These are phyloP conservation scores for Parnassius orleans DNA, from an alignment of 2,888 invertebrate species.

Conservation along the genomic window DNA sequence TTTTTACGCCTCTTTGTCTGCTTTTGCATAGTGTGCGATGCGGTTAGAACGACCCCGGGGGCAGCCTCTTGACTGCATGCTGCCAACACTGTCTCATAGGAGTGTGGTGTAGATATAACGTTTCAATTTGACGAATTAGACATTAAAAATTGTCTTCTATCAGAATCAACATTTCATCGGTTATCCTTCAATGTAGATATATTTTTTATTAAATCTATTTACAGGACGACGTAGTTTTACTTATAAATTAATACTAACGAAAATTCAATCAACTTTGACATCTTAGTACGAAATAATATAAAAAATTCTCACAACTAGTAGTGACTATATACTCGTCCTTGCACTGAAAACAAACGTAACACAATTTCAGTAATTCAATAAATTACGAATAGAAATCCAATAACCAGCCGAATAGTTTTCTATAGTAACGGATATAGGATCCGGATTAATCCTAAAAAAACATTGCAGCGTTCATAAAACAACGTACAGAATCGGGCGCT, in stretches of 20 bases:
- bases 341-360: background rate
- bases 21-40: constrained; percentile 8
- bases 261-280: too few relatives aligned
- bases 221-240: too few relatives aligned
- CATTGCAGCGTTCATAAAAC: constrained; percentile 32
- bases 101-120: too few relatives aligned
- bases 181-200: too few relatives aligned
- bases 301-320: too few relatives aligned
- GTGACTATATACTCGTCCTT: too few relatives aligned
- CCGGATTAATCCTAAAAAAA: constrained; percentile 24
- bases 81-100: background rate
- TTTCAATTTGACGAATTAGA: too few relatives aligned
- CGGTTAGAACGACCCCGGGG: constrained; percentile 1
- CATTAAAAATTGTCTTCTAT: too few relatives aligned
- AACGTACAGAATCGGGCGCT: constrained; percentile 40
- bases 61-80: constrained; percentile 6
- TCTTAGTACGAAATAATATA: too few relatives aligned
- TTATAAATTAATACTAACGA: too few relatives aligned
- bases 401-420: constrained; percentile 20
- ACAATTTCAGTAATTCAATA: constrained; percentile 14
- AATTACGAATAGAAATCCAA: constrained; percentile 17
- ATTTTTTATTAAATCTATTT: too few relatives aligned
- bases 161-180: too few relatives aligned
- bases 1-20: constrained; percentile 38
- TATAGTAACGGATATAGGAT: constrained; percentile 20